Conservation (phyloP, 2,888 invertebrate genomes). For the Limnephilus marmoratus region DNA sequence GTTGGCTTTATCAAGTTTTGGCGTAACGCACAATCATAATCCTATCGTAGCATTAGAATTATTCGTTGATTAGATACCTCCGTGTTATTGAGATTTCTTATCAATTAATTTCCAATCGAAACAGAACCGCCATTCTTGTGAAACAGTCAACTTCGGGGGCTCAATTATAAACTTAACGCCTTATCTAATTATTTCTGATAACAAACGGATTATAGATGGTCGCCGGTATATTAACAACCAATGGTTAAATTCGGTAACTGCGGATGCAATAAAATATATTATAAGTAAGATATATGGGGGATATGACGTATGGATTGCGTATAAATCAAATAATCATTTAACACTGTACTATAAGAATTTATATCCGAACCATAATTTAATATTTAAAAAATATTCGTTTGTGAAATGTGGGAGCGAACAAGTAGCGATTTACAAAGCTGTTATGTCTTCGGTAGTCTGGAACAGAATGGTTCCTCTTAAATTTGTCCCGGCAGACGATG, state of each 20-base stretch:
- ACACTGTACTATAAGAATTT: no score
- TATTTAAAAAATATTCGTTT: no score
- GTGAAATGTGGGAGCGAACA: no score
- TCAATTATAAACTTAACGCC: background rate
- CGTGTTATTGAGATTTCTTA: slow-evolving; percentile 2
- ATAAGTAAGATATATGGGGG: no score
- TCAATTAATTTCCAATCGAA: background rate
- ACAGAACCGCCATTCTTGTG: background rate
- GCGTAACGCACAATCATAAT: background rate
- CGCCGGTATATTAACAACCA: background rate
- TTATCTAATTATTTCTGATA: background rate
- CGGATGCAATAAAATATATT: background rate
- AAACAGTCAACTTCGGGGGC: background rate
- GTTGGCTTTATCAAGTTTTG: background rate
- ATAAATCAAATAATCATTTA: no score
- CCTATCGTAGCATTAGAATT: background rate
- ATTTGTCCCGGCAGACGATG: no score
- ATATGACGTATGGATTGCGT: no score
- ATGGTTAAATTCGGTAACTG: background rate
- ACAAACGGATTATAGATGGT: background rate
- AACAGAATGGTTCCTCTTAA: no score
- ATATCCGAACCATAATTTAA: no score
- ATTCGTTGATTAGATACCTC: background rate
- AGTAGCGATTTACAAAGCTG: no score
- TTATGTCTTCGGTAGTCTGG: no score